Conservation (phyloP, 2,797 vertebrate genomes). For the Labroides dimidiatus region DNA sequence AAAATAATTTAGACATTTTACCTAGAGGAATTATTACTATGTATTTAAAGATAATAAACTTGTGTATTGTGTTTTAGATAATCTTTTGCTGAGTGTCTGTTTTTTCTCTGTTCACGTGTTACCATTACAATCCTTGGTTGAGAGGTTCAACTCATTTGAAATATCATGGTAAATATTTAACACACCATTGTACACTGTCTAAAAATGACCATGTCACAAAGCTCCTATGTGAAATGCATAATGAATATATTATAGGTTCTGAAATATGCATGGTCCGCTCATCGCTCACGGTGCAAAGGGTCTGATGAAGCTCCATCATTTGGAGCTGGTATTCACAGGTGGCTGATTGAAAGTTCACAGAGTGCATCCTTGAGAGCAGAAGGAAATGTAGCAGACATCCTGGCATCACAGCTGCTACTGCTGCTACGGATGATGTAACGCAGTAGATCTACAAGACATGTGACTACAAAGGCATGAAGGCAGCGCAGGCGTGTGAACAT, state of each 20-base stretch:
- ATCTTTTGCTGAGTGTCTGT: slow-evolving; percentile 41
- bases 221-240: slow-evolving; percentile 51
- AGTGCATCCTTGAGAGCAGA: slow-evolving; percentile 28
- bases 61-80: slow-evolving; percentile 79
- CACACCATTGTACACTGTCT: slow-evolving; percentile 39
- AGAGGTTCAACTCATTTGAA: neutral
- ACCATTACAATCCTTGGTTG: slow-evolving; percentile 1
- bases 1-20: slow-evolving; percentile 84
- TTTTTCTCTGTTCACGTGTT: slow-evolving; percentile 18
- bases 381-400: slow-evolving; percentile 51
- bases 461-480: slow-evolving; percentile 7
- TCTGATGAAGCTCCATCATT: slow-evolving; percentile 24
- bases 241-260: slow-evolving; percentile 68
- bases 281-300: slow-evolving; percentile 16
- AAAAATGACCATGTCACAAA: slow-evolving; percentile 35
- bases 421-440: slow-evolving; percentile 34
- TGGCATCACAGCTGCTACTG: slow-evolving; percentile 29
- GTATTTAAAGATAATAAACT: slow-evolving; percentile 88
- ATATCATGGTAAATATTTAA: slow-evolving; percentile 51
- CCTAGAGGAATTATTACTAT: slow-evolving; percentile 78
- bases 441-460: slow-evolving; percentile 22
- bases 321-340: slow-evolving; percentile 34
- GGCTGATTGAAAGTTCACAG: slow-evolving; percentile 33
- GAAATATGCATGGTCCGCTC: slow-evolving; percentile 54
- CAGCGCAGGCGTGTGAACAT: neutral